A percentile compares a stretch with the other conserved stretches of the same genome.
phyloP scores from a whole-genome alignment of 2,113 vertebrate species.

The Cyrtonyx montezumae region DNA sequence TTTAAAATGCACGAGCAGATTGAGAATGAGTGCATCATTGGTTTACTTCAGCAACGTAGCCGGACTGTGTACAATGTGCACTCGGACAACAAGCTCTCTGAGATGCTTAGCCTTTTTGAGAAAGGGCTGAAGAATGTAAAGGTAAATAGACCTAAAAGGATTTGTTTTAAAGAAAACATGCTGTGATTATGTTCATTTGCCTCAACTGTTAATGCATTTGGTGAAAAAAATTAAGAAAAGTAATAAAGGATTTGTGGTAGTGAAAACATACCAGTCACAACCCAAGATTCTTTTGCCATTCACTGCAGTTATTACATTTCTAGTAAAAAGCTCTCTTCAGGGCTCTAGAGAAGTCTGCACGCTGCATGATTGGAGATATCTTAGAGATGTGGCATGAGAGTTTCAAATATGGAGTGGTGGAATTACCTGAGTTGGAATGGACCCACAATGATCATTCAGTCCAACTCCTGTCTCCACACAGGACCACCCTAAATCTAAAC shows the following conservation, averaged over 20 bases:
- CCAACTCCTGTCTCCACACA: too few species aligned
- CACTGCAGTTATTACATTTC: background rate
- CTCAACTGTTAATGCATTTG: background rate
- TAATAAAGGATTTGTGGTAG: background rate
- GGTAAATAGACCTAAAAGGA: slow-evolving; percentile 72
- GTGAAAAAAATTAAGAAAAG: background rate
- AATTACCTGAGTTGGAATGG: too few species aligned
- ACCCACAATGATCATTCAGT: too few species aligned
- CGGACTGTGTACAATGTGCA: slow-evolving; percentile 94
- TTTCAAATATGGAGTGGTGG: background rate
- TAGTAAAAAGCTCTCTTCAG: background rate
- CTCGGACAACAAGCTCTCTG: slow-evolving; percentile 96
- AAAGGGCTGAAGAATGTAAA: slow-evolving; percentile 94
- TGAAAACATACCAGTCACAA: background rate
- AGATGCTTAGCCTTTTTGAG: slow-evolving; percentile 97
- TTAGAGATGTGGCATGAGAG: background rate
- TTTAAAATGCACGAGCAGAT: slow-evolving; percentile 99
- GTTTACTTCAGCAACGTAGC: slow-evolving; percentile 93
- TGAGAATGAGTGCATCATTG: slow-evolving; percentile 98
- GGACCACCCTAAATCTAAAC: too few species aligned
- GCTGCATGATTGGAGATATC: background rate
- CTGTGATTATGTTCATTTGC: background rate
- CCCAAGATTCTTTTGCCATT: background rate
- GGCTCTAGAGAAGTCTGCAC: background rate
- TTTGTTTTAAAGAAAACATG: background rate